Percentiles rank a stretch among this genome's conserved stretches.
These are phyloP conservation scores for Macrochelys suwanniensis DNA, from an alignment of 2,797 vertebrate species.

Conservation along the genomic window DNA sequence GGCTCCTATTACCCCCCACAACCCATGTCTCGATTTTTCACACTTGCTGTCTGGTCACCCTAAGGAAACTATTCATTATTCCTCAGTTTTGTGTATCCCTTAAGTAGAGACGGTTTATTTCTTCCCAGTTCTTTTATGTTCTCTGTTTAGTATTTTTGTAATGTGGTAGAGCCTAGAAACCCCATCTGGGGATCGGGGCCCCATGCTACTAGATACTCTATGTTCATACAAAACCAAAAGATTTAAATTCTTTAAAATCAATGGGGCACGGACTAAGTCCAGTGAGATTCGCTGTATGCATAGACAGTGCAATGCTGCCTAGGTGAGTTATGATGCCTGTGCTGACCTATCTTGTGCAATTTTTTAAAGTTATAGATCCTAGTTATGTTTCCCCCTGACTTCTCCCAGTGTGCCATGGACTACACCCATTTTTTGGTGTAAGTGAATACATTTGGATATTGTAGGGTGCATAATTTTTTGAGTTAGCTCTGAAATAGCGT, in stretches of 20 bases:
- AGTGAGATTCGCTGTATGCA: neutral
- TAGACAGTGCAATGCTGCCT: neutral
- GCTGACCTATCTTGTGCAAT: neutral
- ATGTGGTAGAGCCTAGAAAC: neutral
- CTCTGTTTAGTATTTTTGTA: neutral
- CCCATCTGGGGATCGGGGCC: neutral
- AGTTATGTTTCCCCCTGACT: neutral
- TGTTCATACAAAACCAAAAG: neutral
- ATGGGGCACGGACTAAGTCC: neutral
- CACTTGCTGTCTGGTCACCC: too few species aligned
- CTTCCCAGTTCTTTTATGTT: neutral
- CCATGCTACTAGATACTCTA: neutral
- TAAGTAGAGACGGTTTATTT: neutral
- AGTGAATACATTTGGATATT: neutral
- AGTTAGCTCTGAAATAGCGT: neutral
- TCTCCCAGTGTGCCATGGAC: neutral
- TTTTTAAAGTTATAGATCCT: neutral
- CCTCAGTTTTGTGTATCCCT: neutral
- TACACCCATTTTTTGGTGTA: neutral
- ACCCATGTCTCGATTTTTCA: too few species aligned
- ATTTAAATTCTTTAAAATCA: neutral
- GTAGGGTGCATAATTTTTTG: rapidly evolving
- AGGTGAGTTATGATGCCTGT: neutral
- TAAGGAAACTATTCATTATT: neutral
- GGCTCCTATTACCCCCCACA: too few species aligned